Percentiles rank a stretch among this genome's conserved stretches.
Conservation (phyloP, 2,797 vertebrate genomes). For the Darevskia mixta region DNA sequence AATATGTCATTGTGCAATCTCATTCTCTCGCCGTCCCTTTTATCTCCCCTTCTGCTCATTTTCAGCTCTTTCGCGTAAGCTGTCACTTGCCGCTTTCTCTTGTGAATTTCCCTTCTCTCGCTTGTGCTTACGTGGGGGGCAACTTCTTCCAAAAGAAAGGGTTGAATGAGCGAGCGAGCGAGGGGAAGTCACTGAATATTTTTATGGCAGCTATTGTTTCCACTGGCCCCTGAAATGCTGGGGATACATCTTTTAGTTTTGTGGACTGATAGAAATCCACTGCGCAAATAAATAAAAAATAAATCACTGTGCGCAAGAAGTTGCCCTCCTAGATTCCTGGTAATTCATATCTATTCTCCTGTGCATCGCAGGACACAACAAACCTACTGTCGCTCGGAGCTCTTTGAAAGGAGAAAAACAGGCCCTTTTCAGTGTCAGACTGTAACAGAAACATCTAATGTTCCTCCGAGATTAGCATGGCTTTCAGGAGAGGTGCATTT, state of each 20-base stretch:
- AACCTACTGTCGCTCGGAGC: constrained; percentile 64
- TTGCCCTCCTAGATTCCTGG: constrained; percentile 24
- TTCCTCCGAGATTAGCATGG: constrained; percentile 51
- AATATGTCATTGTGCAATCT: constrained; percentile 79
- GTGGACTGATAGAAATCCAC: constrained; percentile 55
- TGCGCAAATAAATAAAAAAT: background rate
- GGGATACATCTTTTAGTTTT: constrained; percentile 59
- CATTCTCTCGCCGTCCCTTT: constrained; percentile 66
- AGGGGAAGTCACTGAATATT: constrained; percentile 30
- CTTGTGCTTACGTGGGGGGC: constrained; percentile 59
- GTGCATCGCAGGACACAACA: constrained; percentile 33
- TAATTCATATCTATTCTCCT: constrained; percentile 50
- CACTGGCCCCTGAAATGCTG: constrained; percentile 31
- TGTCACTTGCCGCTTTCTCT: constrained; percentile 37
- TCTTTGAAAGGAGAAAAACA: constrained; percentile 60
- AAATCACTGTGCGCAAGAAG: constrained; percentile 20
- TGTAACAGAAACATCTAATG: constrained; percentile 55
- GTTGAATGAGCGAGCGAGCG: background rate
- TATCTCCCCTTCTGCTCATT: constrained; percentile 81
- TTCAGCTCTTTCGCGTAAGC: constrained; percentile 80
- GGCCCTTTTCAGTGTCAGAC: constrained; percentile 50
- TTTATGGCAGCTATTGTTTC: constrained; percentile 63
- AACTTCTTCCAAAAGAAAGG: constrained; percentile 55
- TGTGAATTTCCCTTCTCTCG: constrained; percentile 59
- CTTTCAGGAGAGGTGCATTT: constrained; percentile 68